These are phyloP conservation scores for Saccostrea echinata DNA, from an alignment of 1,140 invertebrate genomes.

Conservation along the genomic window DNA sequence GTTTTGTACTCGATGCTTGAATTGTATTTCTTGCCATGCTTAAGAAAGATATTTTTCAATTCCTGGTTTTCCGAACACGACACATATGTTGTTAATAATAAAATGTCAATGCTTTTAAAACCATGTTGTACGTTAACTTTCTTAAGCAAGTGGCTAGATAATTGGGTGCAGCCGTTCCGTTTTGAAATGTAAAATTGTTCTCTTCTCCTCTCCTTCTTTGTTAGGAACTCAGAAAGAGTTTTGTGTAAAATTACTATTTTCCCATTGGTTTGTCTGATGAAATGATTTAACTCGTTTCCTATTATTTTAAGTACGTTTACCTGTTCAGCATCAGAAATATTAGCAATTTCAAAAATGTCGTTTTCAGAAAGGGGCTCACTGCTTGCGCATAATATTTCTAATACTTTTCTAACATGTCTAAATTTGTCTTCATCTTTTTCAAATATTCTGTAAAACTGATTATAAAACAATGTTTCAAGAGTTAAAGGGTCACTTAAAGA, in stretches of 20 bases:
- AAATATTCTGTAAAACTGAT: slow-evolving; percentile 24
- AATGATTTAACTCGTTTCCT: slow-evolving; percentile 23
- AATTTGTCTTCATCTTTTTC: background rate
- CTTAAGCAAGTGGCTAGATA: background rate
- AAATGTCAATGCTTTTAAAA: background rate
- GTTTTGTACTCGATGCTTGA: background rate
- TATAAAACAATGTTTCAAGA: slow-evolving; percentile 9
- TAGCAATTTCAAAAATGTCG: slow-evolving; percentile 8
- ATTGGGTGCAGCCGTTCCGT: background rate
- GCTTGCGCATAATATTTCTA: slow-evolving; percentile 15
- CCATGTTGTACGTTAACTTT: background rate
- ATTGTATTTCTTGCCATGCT: background rate
- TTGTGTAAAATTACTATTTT: slow-evolving; percentile 11
- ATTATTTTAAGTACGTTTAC: background rate
- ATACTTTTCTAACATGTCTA: background rate
- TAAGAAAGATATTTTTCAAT: background rate
- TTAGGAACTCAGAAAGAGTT: slow-evolving; percentile 13
- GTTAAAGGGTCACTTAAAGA: background rate
- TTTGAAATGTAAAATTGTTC: slow-evolving; percentile 24
- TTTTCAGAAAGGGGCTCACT: background rate
- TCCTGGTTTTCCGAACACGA: background rate
- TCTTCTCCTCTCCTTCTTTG: background rate
- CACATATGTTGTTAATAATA: background rate
- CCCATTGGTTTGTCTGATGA: background rate
- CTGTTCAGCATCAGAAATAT: background rate